These are phyloP conservation scores for Streptopelia turtur DNA, from an alignment of 2,797 vertebrate species.

Conservation along the genomic window DNA sequence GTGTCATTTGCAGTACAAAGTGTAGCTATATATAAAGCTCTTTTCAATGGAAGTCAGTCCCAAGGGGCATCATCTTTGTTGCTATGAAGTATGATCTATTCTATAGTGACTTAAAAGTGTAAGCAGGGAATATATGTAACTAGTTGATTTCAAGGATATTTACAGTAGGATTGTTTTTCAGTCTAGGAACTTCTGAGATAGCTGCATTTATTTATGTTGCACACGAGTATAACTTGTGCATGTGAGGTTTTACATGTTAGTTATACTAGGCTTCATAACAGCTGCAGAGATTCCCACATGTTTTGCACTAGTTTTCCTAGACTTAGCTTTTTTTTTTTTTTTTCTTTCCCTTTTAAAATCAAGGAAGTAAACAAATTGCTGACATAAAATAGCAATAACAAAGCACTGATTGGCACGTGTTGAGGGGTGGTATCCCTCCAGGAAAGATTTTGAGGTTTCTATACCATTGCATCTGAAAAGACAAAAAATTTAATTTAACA, in stretches of 20 bases:
- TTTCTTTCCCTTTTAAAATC: not conserved
- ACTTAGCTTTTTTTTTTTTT: not conserved
- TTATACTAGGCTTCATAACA: not conserved
- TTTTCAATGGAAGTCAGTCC: not conserved
- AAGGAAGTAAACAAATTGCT: not conserved
- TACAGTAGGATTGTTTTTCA: not conserved
- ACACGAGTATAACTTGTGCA: not conserved
- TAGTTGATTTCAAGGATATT: not conserved
- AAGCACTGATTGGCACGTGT: not conserved
- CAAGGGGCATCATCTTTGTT: not conserved
- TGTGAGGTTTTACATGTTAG: not conserved
- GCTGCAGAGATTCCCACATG: not conserved
- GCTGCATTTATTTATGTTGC: not conserved
- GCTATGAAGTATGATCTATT: not conserved
- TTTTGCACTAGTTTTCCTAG: not conserved
- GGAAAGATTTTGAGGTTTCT: not conserved
- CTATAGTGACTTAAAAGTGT: not conserved
- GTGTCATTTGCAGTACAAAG: conserved; percentile 36
- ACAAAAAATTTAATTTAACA: not conserved
- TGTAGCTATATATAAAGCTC: conserved; percentile 49
- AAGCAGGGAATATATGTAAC: not conserved
- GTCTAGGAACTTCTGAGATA: not conserved
- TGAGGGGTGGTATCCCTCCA: not conserved
- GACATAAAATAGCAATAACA: not conserved
- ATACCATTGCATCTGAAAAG: not conserved